A percentile compares a stretch with the other conserved stretches of the same genome.
Conservation (phyloP, 1,140 invertebrate species). For the Drosophila mauritiana region DNA sequence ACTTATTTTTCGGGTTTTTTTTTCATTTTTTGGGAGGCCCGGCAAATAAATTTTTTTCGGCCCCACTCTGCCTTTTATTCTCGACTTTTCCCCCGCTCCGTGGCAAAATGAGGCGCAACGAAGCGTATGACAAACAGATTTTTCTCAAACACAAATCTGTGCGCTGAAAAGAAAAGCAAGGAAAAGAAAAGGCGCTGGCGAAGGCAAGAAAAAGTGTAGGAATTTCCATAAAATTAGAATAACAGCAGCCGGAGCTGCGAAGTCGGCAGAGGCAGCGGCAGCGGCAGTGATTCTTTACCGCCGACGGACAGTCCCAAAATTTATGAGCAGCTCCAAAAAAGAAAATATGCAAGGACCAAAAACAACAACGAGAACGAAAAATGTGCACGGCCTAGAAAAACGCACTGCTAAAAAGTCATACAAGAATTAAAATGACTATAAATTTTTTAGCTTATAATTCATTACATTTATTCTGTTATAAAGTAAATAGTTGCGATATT, state of each 20-base stretch:
- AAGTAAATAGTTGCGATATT: too few species aligned
- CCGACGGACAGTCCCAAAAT: conserved; percentile 66
- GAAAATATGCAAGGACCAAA: conserved; percentile 56
- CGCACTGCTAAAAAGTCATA: background rate
- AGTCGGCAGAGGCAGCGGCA: conserved; percentile 18
- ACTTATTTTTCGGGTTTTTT: conserved; percentile 6
- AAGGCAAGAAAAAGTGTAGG: conserved; percentile 75
- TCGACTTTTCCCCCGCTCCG: conserved; percentile 25
- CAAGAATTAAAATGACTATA: too few species aligned
- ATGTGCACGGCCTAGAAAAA: conserved; percentile 23
- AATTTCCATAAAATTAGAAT: conserved; percentile 84
- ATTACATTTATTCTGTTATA: too few species aligned
- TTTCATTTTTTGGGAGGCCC: conserved; percentile 41
- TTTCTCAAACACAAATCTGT: conserved; percentile 82
- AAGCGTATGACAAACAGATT: conserved; percentile 83
- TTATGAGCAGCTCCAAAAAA: conserved; percentile 74
- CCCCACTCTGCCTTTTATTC: conserved; percentile 7
- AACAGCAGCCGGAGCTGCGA: conserved; percentile 63
- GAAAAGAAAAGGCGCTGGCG: conserved; percentile 49
- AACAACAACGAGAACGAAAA: conserved; percentile 36
- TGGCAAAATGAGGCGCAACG: conserved; percentile 82
- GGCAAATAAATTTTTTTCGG: conserved; percentile 61
- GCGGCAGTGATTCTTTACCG: conserved; percentile 76
- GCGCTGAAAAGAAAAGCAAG: conserved; percentile 64
- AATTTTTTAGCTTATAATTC: too few species aligned